phyloP scores from a whole-genome alignment of 2,113 vertebrate genomes.

The Cichladusa arquata region DNA sequence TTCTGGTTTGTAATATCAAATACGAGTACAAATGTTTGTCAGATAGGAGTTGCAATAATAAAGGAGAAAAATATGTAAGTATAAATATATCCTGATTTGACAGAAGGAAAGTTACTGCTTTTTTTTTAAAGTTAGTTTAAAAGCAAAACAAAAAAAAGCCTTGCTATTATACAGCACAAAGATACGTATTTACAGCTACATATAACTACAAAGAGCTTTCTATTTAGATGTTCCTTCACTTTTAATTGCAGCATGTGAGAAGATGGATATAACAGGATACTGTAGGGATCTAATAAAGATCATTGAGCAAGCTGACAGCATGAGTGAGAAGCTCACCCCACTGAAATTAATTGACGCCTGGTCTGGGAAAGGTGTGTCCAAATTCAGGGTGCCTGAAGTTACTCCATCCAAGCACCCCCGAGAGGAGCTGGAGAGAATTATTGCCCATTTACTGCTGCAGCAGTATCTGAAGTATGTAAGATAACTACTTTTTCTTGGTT shows the following conservation, averaged over 20 bases:
- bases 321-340: conserved; percentile 90
- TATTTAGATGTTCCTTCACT: not conserved
- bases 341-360: conserved; percentile 90
- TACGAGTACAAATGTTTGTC: not conserved
- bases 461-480: conserved; percentile 85
- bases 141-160: not conserved
- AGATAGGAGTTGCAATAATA: not conserved
- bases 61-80: not conserved
- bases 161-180: not conserved
- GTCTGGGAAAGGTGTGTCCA: conserved; percentile 87
- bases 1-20: not conserved
- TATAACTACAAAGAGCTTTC: not conserved
- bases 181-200: not conserved
- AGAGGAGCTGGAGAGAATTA: conserved; percentile 81
- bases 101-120: not conserved
- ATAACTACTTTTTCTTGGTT: not conserved
- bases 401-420: conserved; percentile 76
- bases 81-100: not conserved
- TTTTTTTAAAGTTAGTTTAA: not conserved
- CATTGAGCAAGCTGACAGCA: conserved; percentile 78
- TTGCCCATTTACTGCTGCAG: conserved; percentile 82
- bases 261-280: conserved; percentile 79
- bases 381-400: conserved; percentile 81
- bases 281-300: conserved; percentile 85
- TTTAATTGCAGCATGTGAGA: conserved; percentile 73